Evolutionary conservation across 2,113 vertebrate species (phyloP).

Genomic region (Machaerirhynchus nigripectus): DNA sequence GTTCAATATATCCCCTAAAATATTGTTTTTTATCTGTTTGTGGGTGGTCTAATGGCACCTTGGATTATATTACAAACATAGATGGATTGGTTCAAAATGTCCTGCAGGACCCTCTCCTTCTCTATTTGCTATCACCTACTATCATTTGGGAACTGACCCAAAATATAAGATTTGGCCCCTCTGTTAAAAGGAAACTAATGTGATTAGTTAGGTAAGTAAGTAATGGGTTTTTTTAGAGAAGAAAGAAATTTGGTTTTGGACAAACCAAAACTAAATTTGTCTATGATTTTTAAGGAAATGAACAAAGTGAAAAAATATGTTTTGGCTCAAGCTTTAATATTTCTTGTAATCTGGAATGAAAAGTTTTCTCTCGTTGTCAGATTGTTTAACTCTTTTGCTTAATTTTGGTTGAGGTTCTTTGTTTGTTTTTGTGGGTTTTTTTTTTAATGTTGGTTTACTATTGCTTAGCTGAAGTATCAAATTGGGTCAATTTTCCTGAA

Average conservation of each 20-base stretch:
- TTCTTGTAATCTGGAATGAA: background rate
- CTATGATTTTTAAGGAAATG: background rate
- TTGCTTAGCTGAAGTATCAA: background rate
- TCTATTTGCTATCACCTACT: background rate
- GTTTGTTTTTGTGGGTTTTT: background rate
- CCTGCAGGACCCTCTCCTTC: background rate
- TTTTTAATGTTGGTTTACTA: background rate
- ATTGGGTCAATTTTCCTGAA: background rate
- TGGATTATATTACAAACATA: slow-evolving; percentile 2
- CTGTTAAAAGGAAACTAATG: background rate
- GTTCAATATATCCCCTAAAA: background rate
- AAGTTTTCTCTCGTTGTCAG: background rate
- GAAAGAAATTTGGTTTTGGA: background rate
- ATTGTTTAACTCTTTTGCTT: background rate
- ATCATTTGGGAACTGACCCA: background rate
- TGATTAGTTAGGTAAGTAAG: background rate
- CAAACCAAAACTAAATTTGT: background rate
- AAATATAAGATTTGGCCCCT: background rate
- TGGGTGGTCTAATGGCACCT: slow-evolving; percentile 5
- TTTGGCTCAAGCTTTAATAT: background rate
- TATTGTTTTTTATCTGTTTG: slow-evolving; percentile 13
- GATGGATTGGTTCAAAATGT: background rate
- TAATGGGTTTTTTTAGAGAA: background rate
- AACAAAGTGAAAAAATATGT: background rate
- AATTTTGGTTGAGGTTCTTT: background rate